A percentile compares a stretch with the other conserved stretches of the same genome.
phyloP scores from a whole-genome alignment of 2,797 vertebrate genomes.

The Sebastolobus alascanus region DNA sequence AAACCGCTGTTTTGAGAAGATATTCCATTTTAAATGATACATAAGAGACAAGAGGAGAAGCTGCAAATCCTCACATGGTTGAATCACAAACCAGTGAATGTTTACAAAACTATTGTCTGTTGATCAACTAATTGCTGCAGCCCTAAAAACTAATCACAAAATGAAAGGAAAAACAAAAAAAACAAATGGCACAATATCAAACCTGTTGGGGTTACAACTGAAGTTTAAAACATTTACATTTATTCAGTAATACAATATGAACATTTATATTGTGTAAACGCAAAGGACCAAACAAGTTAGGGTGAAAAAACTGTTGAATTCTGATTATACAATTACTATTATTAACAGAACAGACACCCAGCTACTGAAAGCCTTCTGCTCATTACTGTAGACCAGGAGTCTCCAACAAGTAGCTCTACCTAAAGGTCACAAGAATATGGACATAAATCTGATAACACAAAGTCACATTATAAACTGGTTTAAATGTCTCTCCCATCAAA shows the following conservation, averaged over 20 bases:
- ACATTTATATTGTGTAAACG: background rate
- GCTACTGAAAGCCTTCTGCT: background rate
- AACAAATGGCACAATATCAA: background rate
- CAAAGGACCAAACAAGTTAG: background rate
- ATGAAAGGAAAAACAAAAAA: too few relatives aligned
- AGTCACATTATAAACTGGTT: too few relatives aligned
- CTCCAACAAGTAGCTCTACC: too few relatives aligned
- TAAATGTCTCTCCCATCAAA: too few relatives aligned
- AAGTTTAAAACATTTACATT: background rate
- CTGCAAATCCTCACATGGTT: background rate
- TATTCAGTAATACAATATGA: conserved; percentile 12
- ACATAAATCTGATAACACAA: too few relatives aligned
- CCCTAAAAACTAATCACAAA: too few relatives aligned
- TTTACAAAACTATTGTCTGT: background rate
- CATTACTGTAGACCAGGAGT: too few relatives aligned
- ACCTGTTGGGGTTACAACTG: background rate
- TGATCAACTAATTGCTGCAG: too few relatives aligned
- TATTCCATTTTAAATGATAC: background rate
- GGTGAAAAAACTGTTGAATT: background rate
- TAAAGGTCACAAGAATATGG: too few relatives aligned
- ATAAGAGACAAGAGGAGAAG: background rate
- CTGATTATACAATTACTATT: background rate
- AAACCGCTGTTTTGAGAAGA: background rate
- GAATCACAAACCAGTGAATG: background rate
- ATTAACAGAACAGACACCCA: background rate